Base-by-base conservation (phyloP, 2,113 vertebrate genomes). In the Macrotus californicus region DNA sequence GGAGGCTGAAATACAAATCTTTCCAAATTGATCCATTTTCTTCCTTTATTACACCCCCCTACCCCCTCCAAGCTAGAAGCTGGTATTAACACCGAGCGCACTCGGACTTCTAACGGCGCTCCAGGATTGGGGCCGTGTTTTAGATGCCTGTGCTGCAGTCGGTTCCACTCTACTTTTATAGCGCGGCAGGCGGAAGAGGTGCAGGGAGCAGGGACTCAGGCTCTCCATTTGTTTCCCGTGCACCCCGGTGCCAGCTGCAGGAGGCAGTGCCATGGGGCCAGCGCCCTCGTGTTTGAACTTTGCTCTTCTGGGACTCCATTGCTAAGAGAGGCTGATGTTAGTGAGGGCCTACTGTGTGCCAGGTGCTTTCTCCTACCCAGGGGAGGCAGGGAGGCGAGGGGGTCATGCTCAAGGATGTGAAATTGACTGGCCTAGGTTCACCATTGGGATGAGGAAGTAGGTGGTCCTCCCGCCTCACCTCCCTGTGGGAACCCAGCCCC, bases 1-100 rank as follows among this genome's bases (percentile, higher is more conserved):
- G 46, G 80, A 96, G 94, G 92, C 43, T 0, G 67, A 87, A 66
- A 91, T 93, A 2, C 26, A 75, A n/a, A 85, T 92, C 95, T 89
- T 96, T 92, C 56, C 21, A 88, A 73, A 80, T 72, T 39, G 18
- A 3, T 36, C 93, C 76, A 83, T 75, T 75, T 76, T 72, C 19
- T 22, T 54, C 43, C 61, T 90, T 72, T 9, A 14, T 52, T 73
- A 39, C 48, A n/a, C 19, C 48, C 54, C 75, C 41, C 12, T 3
- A 13, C 26, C 16, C 80, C 54, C 56, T 61, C 18, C 31, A 59
- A 86, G 50, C 84, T 52, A 80, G 6, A 88, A 0, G 2, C 22
- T 67, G 70, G 6, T 92, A 50, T 80, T 89, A 80, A 91, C 4
- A 43, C 41, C 3, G 2, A 69, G 70, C 84, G 82, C 70, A 7